These are phyloP conservation scores for Serripes groenlandicus DNA, from an alignment of 2,888 invertebrate species.

Conservation along the genomic window DNA sequence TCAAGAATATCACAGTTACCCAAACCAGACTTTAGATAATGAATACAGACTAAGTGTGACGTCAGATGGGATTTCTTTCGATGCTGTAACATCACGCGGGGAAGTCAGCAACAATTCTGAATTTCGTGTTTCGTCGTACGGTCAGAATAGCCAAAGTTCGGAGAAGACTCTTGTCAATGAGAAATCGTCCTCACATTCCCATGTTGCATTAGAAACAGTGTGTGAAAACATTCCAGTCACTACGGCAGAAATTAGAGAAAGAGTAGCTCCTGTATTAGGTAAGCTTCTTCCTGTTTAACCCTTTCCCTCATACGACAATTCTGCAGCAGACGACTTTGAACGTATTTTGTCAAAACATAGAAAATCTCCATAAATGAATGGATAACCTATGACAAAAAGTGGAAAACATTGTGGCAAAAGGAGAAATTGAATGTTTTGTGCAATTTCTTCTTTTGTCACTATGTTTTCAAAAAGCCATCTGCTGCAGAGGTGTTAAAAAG, in stretches of 20 bases:
- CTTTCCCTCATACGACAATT: background rate
- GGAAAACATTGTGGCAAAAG: background rate
- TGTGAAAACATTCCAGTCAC: slow-evolving; percentile 58
- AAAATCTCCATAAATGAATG: background rate
- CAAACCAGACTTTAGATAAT: slow-evolving; percentile 46
- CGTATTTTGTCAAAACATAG: background rate
- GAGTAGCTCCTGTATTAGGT: slow-evolving; percentile 66
- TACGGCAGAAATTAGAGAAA: slow-evolving; percentile 62
- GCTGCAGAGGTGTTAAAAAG: background rate
- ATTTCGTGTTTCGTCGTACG: slow-evolving; percentile 42
- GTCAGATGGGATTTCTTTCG: slow-evolving; percentile 50
- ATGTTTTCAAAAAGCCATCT: background rate
- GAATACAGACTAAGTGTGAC: slow-evolving; percentile 51
- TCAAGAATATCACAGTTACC: slow-evolving; percentile 66
- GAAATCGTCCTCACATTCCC: slow-evolving; percentile 41
- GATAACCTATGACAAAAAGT: background rate
- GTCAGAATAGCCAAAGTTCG: slow-evolving; percentile 54
- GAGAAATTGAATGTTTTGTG: no score
- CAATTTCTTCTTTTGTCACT: background rate
- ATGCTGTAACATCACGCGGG: slow-evolving; percentile 56
- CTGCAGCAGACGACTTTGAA: background rate
- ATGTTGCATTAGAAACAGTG: slow-evolving; percentile 32
- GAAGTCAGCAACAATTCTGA: slow-evolving; percentile 50
- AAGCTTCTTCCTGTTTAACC: background rate
- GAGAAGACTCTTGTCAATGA: slow-evolving; percentile 50